Evolutionary conservation across 1,140 invertebrate genomes (phyloP), one percentile per base, ranked within the genome.

Genomic region (Andricus grossulariae): DNA sequence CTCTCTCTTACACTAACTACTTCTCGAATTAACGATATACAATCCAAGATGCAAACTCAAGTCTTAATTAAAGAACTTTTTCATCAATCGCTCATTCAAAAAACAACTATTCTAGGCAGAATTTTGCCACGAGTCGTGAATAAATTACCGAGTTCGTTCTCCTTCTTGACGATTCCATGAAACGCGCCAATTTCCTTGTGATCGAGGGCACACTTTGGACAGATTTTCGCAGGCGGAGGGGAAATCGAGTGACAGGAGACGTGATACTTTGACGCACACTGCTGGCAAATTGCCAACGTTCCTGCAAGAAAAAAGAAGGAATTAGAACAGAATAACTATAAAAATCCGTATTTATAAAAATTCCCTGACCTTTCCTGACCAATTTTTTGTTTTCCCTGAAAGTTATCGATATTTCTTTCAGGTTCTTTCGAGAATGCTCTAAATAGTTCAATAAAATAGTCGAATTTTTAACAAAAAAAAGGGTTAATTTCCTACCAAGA

Each of bases 241-340:
- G 86, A 84, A 54, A 83, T 72, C 5, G 85, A 84, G 74, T 93
- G 92, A 81, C 93, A 93, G 18, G 90, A 91, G 8, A 92, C 84
- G 77, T 93, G 93, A 84, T 93, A 93, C 76, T 89, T 91, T 32
- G 88, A 87, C 50, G 88, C 82, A 82, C 93, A 93, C 77, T 83
- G 88, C 77, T 92, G 92, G 78, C 93, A 93, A 18, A 89, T 82
- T 32, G 90, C 84, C 66, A 93, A 82, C 50, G 87, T 88, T 80
- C 92, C 92, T 91, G 25, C 55, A 66, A 25, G 52, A 76, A 87
- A 90, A 21, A 2, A 32, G 55, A 66, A 45, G 55, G 13, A 45
- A 70, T 39, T 11, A 15, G 72, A 50, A 49, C 13, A 51, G 55
- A 72, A 54, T 45, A 4, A 13, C 49, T 4, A 76, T 74, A 52